These are phyloP conservation scores for Cantharis nigra DNA, from an alignment of 2,888 invertebrate genomes.

Conservation along the genomic window DNA sequence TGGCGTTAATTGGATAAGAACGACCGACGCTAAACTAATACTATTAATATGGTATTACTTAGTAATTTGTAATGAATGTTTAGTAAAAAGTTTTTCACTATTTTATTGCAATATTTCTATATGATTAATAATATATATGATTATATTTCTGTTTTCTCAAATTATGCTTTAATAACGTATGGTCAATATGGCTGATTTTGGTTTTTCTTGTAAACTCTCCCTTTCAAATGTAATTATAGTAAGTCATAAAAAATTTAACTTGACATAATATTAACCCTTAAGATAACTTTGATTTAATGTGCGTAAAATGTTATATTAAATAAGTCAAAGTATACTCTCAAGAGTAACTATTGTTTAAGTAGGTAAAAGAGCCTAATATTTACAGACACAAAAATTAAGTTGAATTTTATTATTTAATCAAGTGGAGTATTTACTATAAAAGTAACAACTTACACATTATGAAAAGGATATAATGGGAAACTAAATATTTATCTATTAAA, in stretches of 20 bases:
- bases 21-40: too few relatives aligned
- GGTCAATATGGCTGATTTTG: too few relatives aligned
- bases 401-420: background rate
- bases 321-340: background rate
- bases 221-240: background rate
- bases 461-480: background rate
- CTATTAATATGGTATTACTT: too few relatives aligned
- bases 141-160: too few relatives aligned
- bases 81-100: too few relatives aligned
- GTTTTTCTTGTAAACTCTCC: too few relatives aligned
- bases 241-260: background rate
- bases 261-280: background rate
- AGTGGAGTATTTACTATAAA: background rate
- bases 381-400: background rate
- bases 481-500: background rate
- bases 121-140: too few relatives aligned
- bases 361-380: background rate
- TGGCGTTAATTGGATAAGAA: too few relatives aligned
- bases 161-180: too few relatives aligned
- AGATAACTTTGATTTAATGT: background rate
- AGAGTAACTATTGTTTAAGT: background rate
- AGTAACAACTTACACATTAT: background rate
- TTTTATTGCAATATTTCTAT: too few relatives aligned
- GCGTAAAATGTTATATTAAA: background rate
- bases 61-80: too few relatives aligned